Evolutionary conservation across 2,797 vertebrate species (phyloP).

Genomic region (Xenops minutus): DNA sequence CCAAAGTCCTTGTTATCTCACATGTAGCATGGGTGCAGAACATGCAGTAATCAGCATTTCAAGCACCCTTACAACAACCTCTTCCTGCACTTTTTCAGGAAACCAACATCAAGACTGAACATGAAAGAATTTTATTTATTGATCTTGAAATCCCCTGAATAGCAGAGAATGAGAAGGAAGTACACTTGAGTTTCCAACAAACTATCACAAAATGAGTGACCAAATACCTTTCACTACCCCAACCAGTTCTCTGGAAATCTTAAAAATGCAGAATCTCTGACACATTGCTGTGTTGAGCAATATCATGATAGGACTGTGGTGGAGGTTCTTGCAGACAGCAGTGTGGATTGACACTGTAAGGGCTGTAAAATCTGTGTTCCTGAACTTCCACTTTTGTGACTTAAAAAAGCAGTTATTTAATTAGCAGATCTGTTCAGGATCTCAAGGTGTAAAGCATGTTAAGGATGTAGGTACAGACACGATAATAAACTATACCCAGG

Average conservation of each 20-base stretch:
- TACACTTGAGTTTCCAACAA: background rate
- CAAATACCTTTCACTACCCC: background rate
- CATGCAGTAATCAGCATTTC: background rate
- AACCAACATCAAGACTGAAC: background rate
- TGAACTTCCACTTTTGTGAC: background rate
- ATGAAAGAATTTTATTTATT: background rate
- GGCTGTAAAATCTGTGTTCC: background rate
- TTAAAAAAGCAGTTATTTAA: background rate
- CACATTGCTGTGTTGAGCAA: background rate
- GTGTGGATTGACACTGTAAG: fast-evolving
- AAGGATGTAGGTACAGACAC: background rate
- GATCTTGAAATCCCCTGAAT: background rate
- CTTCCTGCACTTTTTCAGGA: background rate
- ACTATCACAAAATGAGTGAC: background rate
- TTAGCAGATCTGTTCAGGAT: background rate
- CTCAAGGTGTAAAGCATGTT: background rate
- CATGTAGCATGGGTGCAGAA: background rate
- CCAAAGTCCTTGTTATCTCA: background rate
- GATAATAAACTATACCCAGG: background rate
- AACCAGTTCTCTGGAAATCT: background rate
- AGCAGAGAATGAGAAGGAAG: background rate
- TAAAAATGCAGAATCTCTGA: background rate
- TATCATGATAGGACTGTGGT: too few relatives aligned
- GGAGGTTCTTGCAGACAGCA: background rate
- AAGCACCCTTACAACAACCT: background rate